A percentile compares a stretch with the other conserved stretches of the same genome.
Conservation (phyloP, 2,113 vertebrate genomes). For the Crotalus helleri region DNA sequence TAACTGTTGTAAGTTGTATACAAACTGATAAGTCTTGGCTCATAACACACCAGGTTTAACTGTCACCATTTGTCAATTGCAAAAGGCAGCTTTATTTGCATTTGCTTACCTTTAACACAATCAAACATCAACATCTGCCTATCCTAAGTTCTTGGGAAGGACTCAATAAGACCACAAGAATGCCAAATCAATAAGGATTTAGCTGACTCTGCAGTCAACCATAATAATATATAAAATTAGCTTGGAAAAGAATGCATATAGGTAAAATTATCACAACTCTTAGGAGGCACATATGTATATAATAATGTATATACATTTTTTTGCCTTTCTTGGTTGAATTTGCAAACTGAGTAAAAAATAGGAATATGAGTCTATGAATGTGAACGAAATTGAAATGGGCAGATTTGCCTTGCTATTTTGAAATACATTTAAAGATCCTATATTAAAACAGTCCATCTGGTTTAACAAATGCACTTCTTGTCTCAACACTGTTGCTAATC, state of each 20-base stretch:
- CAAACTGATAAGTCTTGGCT: background rate
- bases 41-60: background rate
- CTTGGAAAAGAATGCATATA: background rate
- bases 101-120: background rate
- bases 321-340: background rate
- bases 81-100: background rate
- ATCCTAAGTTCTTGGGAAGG: background rate
- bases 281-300: background rate
- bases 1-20: background rate
- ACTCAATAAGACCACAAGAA: background rate
- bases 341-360: background rate
- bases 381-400: background rate
- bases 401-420: background rate
- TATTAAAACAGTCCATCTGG: background rate
- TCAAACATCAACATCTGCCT: background rate
- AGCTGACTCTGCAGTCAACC: background rate
- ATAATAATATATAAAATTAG: background rate
- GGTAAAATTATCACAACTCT: background rate
- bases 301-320: background rate
- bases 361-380: background rate
- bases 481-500: background rate
- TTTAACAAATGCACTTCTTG: background rate
- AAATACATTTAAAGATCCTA: background rate
- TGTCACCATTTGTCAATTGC: background rate
- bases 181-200: background rate